Evolutionary conservation across 1,140 invertebrate genomes (phyloP).

Genomic region (Pseudobourletiella spinata): DNA sequence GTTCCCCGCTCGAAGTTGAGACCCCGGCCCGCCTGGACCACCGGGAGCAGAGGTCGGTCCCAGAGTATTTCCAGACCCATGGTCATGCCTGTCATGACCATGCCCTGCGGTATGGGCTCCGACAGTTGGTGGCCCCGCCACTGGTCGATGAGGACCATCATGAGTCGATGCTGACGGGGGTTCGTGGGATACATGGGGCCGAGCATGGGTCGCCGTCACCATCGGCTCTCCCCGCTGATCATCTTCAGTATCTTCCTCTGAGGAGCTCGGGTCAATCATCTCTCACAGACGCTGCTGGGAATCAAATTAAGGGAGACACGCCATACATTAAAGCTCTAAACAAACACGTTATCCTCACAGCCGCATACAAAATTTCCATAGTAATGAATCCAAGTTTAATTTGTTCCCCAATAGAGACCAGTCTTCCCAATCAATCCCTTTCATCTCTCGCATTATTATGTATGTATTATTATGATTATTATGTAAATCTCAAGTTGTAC

Average conservation of each 20-base stretch:
- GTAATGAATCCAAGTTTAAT: background rate
- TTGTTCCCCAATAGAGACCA: background rate
- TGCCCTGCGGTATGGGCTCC: constrained; percentile 12
- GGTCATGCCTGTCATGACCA: background rate
- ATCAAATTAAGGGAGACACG: too few relatives aligned
- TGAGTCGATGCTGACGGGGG: constrained; percentile 15
- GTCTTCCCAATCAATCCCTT: background rate
- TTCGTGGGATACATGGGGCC: constrained; percentile 35
- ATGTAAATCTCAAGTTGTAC: too few relatives aligned
- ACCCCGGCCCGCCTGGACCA: constrained; percentile 29
- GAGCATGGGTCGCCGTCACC: constrained; percentile 33
- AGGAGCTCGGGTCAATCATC: constrained; percentile 83
- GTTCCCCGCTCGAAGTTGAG: constrained; percentile 46
- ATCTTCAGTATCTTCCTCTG: constrained; percentile 77
- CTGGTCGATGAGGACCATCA: constrained; percentile 21
- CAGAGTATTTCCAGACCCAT: background rate
- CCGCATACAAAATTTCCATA: background rate
- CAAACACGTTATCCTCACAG: background rate
- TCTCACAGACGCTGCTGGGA: background rate
- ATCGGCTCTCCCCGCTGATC: constrained; percentile 49
- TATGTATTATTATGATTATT: background rate
- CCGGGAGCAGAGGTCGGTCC: constrained; percentile 2
- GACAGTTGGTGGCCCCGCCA: constrained; percentile 15
- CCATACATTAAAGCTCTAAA: background rate
- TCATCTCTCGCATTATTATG: background rate